Evolutionary conservation across 2,797 vertebrate species (phyloP), one percentile per base, ranked within the genome.

Genomic region (Anguilla anguilla): DNA sequence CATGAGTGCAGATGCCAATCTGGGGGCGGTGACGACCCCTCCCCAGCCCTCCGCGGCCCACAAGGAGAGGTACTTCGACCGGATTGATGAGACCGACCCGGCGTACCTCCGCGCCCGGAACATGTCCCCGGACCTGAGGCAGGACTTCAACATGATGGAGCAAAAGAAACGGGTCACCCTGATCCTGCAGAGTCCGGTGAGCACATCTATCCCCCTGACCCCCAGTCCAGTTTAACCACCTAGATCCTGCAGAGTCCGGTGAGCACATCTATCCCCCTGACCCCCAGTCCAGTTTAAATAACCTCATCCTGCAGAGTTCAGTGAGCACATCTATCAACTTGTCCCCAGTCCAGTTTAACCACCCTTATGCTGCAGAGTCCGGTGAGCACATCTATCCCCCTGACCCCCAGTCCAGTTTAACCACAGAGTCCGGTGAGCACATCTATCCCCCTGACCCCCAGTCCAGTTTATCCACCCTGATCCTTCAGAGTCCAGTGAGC

Each of bases 81-180:
- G 96, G 19, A 93, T 96, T 92, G 96, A 97, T 0, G 97, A 97
- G 92, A 96, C 92, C 0, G 97, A 98, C 91, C 97, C 97, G 0
- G 97, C 97, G 90, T 96, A 96, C 67, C 94, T 97, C 89, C 96
- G 97, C 13, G 93, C 96, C 93, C 96, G 96, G 86, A 97, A 96
- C 91, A 96, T 98, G 97, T 98, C 98, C 84, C 97, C 98, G 1
- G 98, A 99, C 92, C 95, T 99, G 90, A 96, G 96, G 86, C 98
- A 99, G 95, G 98, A 99, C 93, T 98, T 99, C 95, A 99, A 96
- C 82, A 98, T 99, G 97, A 99, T 99, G 98, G 98, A 98, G 93
- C 97, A 99, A 92, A 98, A 97, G 95, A 99, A 99, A 93, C 96
- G 98, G 89, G 98, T 99, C 91, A 98, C 98, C 90, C 97, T 98